A percentile compares a stretch with the other conserved stretches of the same genome.
Evolutionary conservation across 2,113 vertebrate genomes (phyloP).

Genomic region (Caranx ignobilis): DNA sequence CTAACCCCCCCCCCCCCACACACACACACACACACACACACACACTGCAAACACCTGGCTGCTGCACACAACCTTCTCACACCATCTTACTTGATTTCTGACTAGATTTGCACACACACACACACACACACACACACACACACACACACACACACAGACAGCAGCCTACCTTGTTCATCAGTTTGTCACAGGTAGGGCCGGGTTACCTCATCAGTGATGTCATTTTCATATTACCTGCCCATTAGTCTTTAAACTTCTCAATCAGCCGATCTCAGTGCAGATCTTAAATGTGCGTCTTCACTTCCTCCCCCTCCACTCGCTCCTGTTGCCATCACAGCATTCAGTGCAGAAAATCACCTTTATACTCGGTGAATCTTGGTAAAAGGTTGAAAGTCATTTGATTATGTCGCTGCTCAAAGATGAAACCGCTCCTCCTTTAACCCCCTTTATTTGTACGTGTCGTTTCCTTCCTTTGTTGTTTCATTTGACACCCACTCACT

Average conservation of each 20-base stretch:
- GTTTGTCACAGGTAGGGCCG: slow-evolving; percentile 28
- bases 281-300: background rate
- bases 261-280: background rate
- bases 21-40: slow-evolving; percentile 15
- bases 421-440: background rate
- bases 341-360: no score
- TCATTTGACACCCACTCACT: slow-evolving; percentile 42
- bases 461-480: slow-evolving; percentile 55
- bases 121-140: slow-evolving; percentile 21
- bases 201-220: slow-evolving; percentile 63
- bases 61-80: slow-evolving; percentile 28
- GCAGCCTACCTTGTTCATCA: slow-evolving; percentile 43
- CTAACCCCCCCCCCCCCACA: slow-evolving; percentile 30
- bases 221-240: slow-evolving; percentile 23
- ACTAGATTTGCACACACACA: slow-evolving; percentile 7
- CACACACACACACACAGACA: background rate
- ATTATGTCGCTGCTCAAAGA: background rate
- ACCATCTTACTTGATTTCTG: slow-evolving; percentile 41
- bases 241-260: background rate
- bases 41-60: slow-evolving; percentile 58
- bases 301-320: no score
- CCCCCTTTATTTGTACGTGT: background rate
- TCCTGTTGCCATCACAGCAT: no score
- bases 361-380: no score
- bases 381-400: no score